Evolutionary conservation across 2,797 vertebrate species (phyloP).

Genomic region (Chiroxiphia lanceolata): DNA sequence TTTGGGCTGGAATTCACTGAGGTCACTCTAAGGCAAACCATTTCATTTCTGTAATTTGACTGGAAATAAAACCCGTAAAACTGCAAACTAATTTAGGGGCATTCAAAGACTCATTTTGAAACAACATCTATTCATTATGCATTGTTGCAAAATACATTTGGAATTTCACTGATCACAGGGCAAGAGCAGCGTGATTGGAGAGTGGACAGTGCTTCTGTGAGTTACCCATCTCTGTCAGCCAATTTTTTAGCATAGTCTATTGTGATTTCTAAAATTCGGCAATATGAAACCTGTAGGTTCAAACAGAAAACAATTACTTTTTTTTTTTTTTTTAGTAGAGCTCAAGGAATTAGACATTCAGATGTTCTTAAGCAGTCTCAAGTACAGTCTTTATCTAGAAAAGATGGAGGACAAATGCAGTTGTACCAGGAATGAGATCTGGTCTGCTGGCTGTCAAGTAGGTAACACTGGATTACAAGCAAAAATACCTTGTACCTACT

Average conservation of each 20-base stretch:
- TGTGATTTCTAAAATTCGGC: background rate
- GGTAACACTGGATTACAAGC: background rate
- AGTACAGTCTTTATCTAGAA: background rate
- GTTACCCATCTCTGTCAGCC: background rate
- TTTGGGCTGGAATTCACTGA: background rate
- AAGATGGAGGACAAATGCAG: background rate
- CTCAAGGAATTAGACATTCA: background rate
- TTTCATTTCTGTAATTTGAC: background rate
- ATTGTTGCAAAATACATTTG: background rate
- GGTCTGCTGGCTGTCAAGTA: background rate
- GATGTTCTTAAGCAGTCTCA: background rate
- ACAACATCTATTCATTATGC: background rate
- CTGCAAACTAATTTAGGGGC: background rate
- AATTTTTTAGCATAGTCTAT: background rate
- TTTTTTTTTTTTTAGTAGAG: background rate
- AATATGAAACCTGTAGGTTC: background rate
- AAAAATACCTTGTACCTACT: background rate
- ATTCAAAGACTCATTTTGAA: background rate
- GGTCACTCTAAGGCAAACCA: background rate
- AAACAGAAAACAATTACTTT: background rate
- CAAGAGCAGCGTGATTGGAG: background rate
- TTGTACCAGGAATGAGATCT: background rate
- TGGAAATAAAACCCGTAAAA: background rate
- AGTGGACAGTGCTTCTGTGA: rapidly evolving
- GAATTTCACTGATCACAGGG: background rate